Evolutionary conservation across 2,888 invertebrate genomes (phyloP).

Genomic region (Patella depressa): DNA sequence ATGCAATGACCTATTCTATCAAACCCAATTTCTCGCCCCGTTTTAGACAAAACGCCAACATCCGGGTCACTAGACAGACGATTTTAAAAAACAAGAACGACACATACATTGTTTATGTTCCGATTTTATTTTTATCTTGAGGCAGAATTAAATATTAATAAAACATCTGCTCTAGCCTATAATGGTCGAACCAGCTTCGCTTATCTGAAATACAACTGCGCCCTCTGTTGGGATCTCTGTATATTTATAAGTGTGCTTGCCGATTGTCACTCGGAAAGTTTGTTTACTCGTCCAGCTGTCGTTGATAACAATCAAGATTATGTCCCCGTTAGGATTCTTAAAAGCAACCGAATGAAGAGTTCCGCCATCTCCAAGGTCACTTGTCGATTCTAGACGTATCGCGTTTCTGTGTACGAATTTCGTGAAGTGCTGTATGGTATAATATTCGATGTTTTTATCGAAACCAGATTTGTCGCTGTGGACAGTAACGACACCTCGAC

Average conservation of each 20-base stretch:
- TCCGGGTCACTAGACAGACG: too few species aligned
- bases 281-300: background rate
- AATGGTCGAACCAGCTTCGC: too few species aligned
- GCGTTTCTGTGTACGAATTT: background rate
- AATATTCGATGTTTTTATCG: background rate
- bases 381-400: background rate
- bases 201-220: background rate
- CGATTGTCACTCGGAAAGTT: background rate
- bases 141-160: too few species aligned
- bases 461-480: background rate
- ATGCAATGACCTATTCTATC: too few species aligned
- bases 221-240: background rate
- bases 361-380: background rate
- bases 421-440: background rate
- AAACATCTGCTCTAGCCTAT: too few species aligned
- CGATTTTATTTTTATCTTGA: too few species aligned
- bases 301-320: constrained; percentile 1
- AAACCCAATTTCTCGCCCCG: too few species aligned
- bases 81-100: too few species aligned
- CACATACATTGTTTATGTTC: too few species aligned
- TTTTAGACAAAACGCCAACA: too few species aligned
- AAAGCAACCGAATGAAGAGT: constrained; percentile 7
- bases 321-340: background rate
- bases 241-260: background rate
- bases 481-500: background rate